Evolutionary conservation across 53 echinoderm and acorn worm species (phyloP).

Genomic region (Antedon mediterranea): DNA sequence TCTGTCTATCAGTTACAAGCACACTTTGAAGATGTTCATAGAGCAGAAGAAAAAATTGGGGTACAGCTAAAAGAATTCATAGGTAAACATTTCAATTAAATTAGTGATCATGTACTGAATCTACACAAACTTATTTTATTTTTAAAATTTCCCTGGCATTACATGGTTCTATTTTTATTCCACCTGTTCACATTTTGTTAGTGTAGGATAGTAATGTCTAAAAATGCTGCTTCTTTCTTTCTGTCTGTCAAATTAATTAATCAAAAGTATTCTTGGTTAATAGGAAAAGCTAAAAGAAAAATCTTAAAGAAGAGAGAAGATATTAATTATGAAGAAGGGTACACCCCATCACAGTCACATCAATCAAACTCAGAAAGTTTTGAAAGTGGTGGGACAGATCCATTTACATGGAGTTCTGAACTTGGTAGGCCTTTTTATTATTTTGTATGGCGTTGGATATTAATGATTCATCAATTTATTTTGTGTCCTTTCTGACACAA

Average conservation of each 20-base stretch:
- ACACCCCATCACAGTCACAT: not conserved
- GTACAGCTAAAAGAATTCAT: conserved; percentile 61
- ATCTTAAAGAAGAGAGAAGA: not conserved
- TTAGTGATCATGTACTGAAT: no score
- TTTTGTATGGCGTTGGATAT: no score
- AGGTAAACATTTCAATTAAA: no score
- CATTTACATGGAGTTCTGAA: conserved; percentile 48
- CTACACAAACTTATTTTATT: no score
- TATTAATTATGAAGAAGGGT: not conserved
- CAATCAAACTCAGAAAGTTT: not conserved
- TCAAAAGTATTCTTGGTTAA: not conserved
- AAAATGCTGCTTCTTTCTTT: no score
- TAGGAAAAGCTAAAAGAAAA: not conserved
- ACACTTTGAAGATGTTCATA: conserved; percentile 81
- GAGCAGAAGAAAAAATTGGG: conserved; percentile 45
- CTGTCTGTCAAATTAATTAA: conserved; percentile 1
- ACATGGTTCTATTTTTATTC: no score
- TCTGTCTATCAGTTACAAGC: conserved; percentile 66
- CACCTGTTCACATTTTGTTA: no score
- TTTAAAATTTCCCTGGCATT: no score
- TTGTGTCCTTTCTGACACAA: no score
- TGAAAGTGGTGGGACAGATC: conserved; percentile 19
- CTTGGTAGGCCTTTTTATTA: conserved; percentile 35
- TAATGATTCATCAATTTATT: no score
- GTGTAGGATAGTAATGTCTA: no score